Evolutionary conservation across 2,888 invertebrate species (phyloP), one percentile per base, ranked within the genome.

Genomic region (Spilarctia lutea): DNA sequence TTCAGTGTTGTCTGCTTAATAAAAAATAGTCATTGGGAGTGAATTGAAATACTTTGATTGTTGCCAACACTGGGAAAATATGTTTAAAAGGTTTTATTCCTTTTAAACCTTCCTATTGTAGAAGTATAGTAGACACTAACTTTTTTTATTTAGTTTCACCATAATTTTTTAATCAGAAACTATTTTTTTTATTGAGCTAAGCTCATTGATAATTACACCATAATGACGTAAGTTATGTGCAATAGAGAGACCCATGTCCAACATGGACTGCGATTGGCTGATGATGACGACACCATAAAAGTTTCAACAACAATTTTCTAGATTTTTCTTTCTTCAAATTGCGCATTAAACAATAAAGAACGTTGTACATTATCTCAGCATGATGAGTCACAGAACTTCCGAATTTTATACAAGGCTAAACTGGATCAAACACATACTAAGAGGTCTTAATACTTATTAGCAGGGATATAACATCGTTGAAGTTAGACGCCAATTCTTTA

Each of bases 1-100:
- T 79, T 79, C 74, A 79, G 74, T 68, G 68, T 68, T 66, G 65
- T 78, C 70, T 80, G 77, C 82, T 81, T 79, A 65, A 77, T 27
- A n/a, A 76, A 48, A 70, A 60, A 68, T 39, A 74, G 65, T 74
- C 65, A 56, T 80, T 76, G 71, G 76, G 80, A 83, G 82, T 80
- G 79, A 79, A 78, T 81, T 82, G 72, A 48, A 68, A 63, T 68
- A 65, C 45, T 77, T 71, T 65, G n/a, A 78, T 77, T 77, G 72
- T 79, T 72, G 66, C 45, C 60, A 30, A 30, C 18, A 30, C 2
- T 63, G 2, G 30, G 3, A 56, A 35, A 24, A 63, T 18, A 63
- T 48, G 65, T 56, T 66, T 30, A 66, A 74, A 69, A 68, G 35
- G 30, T 33, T 52, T 70, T 52, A 16, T n/a, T n/a, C n/a, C n/a